A percentile compares a stretch with the other conserved stretches of the same genome.
These are phyloP conservation scores for Pogonocichla stellata DNA, from an alignment of 2,113 vertebrate genomes.

Conservation along the genomic window DNA sequence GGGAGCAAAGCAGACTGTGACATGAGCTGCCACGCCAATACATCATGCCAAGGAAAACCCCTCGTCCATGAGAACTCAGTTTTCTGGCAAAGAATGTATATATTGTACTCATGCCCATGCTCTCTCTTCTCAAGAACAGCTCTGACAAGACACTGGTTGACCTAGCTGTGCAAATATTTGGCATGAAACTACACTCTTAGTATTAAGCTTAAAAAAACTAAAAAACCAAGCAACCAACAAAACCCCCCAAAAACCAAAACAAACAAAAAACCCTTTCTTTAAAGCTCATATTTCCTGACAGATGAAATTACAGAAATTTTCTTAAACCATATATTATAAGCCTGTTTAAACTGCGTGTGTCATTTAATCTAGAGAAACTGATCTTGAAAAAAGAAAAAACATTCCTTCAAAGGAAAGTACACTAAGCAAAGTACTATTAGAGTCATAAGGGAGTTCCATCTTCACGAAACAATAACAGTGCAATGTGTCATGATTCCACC, in stretches of 20 bases:
- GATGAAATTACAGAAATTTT: background rate
- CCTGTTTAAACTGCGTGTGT: background rate
- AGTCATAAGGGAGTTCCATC: background rate
- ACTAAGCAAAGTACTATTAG: background rate
- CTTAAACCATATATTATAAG: background rate
- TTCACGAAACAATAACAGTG: background rate
- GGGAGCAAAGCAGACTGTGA: background rate
- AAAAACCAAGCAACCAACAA: background rate
- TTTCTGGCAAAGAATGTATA: background rate
- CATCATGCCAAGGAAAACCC: background rate
- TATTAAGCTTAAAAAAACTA: background rate
- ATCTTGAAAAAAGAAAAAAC: background rate
- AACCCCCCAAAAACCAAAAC: background rate
- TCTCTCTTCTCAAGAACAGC: background rate
- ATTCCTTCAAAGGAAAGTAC: background rate
- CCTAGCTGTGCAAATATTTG: background rate
- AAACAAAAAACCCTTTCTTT: background rate
- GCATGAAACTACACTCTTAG: background rate
- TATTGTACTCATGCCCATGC: background rate
- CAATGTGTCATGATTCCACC: rapidly evolving
- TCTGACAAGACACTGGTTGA: background rate
- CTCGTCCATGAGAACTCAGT: background rate
- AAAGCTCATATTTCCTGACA: background rate
- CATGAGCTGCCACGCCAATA: background rate
- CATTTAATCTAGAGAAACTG: background rate